Evolutionary conservation across 2,113 vertebrate genomes (phyloP).

Genomic region (Daboia siamensis): DNA sequence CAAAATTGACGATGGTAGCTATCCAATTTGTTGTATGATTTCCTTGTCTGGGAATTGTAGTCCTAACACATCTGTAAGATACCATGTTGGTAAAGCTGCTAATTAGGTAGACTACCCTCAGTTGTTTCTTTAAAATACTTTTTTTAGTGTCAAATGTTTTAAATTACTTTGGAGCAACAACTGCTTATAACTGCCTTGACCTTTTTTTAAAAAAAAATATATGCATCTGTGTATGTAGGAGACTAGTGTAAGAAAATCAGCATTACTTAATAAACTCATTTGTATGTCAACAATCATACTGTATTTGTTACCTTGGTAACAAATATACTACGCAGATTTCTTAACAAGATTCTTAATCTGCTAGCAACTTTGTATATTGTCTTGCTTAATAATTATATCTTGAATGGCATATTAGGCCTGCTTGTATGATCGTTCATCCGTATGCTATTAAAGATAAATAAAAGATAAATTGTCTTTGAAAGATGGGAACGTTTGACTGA

Average conservation of each 20-base stretch:
- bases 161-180: conserved; percentile 9
- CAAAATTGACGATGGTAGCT: neutral
- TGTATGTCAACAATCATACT: conserved; percentile 61
- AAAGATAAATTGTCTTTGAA: conserved; percentile 47
- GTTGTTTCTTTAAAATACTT: conserved; percentile 4
- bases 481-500: conserved; percentile 30
- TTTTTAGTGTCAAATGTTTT: conserved; percentile 15
- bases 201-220: conserved; percentile 54
- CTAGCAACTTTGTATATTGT: conserved; percentile 56
- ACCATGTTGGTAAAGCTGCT: neutral
- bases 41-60: neutral
- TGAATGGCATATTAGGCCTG: conserved; percentile 57
- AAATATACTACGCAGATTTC: conserved; percentile 54
- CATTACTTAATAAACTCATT: conserved; percentile 58
- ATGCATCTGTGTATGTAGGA: conserved; percentile 39
- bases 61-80: neutral
- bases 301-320: conserved; percentile 65
- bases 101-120: neutral
- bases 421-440: neutral
- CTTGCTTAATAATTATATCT: conserved; percentile 60
- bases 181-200: conserved; percentile 54
- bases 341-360: conserved; percentile 63
- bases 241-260: conserved; percentile 18
- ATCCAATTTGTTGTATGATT: neutral
- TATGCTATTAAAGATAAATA: conserved; percentile 50